phyloP scores from a whole-genome alignment of 2,888 invertebrate genomes.

The Ernsta delagoae region DNA sequence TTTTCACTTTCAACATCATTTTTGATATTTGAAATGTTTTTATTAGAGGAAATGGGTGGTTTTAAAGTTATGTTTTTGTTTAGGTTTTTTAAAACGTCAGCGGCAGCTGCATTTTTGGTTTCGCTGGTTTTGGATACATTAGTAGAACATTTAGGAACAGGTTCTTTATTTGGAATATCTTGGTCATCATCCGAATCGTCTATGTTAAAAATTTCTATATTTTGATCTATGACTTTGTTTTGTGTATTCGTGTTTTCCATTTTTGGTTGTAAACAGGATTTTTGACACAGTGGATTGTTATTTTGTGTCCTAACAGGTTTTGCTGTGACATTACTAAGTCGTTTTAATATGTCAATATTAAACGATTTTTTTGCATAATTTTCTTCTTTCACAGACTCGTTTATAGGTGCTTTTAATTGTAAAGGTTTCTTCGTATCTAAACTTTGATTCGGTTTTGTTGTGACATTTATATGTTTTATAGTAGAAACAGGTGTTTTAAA shows the following conservation, averaged over 20 bases:
- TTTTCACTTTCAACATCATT: constrained; percentile 26
- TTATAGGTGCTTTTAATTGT: constrained; percentile 29
- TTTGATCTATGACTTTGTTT: constrained; percentile 51
- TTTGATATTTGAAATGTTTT: constrained; percentile 38
- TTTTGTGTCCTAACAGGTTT: constrained; percentile 52
- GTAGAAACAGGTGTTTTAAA: constrained; percentile 28
- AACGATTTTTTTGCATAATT: constrained; percentile 45
- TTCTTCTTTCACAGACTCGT: constrained; percentile 39
- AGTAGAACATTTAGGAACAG: constrained; percentile 26
- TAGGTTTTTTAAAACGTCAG: constrained; percentile 56
- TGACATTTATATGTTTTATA: constrained; percentile 24
- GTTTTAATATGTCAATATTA: constrained; percentile 59
- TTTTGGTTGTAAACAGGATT: no score
- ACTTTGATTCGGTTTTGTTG: constrained; percentile 30
- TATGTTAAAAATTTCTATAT: constrained; percentile 72
- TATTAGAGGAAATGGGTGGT: constrained; percentile 47
- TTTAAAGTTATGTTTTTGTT: constrained; percentile 65
- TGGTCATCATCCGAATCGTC: constrained; percentile 77
- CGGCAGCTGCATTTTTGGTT: constrained; percentile 39
- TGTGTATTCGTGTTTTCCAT: no score
- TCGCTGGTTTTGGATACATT: constrained; percentile 38
- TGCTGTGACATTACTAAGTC: constrained; percentile 63
- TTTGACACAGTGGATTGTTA: constrained; percentile 37
- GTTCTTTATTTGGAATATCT: constrained; percentile 36
- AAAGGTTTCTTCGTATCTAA: constrained; percentile 41